These are phyloP conservation scores for Meloidogyne floridensis DNA, from an alignment of 1,140 invertebrate species.

Conservation along the genomic window DNA sequence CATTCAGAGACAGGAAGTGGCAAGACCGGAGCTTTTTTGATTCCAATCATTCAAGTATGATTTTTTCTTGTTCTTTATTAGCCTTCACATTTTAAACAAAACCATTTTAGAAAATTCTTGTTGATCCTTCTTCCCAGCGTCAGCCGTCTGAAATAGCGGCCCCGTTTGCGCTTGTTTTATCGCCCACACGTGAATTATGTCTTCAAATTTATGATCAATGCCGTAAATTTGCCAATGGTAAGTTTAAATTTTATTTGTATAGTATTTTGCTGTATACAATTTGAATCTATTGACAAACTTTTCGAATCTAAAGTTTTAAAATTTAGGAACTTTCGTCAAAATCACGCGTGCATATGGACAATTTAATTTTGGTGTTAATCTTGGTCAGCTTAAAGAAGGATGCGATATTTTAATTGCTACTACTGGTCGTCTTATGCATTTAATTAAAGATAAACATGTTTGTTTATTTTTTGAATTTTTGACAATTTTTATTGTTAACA, in stretches of 20 bases:
- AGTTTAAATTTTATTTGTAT: not conserved
- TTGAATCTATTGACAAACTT: too few species aligned
- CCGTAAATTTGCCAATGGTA: slow-evolving; percentile 37
- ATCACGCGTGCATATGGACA: slow-evolving; percentile 10
- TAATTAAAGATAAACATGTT: slow-evolving; percentile 2
- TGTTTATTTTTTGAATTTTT: not conserved
- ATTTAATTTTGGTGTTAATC: not conserved
- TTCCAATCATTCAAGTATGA: slow-evolving; percentile 72
- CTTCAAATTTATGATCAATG: slow-evolving; percentile 75
- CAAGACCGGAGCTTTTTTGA: slow-evolving; percentile 82
- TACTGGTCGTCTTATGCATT: not conserved
- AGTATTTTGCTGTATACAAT: too few species aligned
- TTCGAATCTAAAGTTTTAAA: too few species aligned
- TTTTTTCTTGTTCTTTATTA: not conserved
- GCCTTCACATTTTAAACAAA: slow-evolving; percentile 8
- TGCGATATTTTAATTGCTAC: slow-evolving; percentile 11
- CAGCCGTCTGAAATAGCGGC: slow-evolving; percentile 82
- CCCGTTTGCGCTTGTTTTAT: slow-evolving; percentile 71
- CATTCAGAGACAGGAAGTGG: slow-evolving; percentile 76
- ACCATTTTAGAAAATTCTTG: slow-evolving; percentile 47
- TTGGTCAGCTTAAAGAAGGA: slow-evolving; percentile 22
- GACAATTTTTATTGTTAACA: not conserved
- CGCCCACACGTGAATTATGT: slow-evolving; percentile 70
- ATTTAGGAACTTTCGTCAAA: not conserved
- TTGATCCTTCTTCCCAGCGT: slow-evolving; percentile 67